Conservation (phyloP, 2,113 vertebrate species). For the Leucopternis melanops region DNA sequence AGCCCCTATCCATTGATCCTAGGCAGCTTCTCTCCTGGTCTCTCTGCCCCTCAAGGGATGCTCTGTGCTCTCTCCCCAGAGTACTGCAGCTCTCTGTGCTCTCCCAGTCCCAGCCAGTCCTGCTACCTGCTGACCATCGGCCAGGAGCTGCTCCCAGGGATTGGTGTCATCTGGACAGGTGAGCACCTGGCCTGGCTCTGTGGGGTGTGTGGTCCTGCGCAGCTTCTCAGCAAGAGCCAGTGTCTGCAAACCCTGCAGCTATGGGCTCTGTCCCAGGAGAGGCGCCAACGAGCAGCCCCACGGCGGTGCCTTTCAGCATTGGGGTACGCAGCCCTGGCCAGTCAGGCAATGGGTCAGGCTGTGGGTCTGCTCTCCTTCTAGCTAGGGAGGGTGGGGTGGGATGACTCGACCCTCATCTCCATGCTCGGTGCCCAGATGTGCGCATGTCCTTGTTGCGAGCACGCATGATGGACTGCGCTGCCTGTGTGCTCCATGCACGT, state of each 20-base stretch:
- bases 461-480: neutral
- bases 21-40: accelerated
- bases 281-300: neutral
- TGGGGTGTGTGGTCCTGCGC: accelerated
- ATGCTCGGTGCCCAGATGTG: accelerated
- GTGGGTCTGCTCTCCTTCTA: neutral
- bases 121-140: conserved; percentile 79
- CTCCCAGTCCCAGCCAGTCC: conserved; percentile 79
- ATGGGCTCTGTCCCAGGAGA: neutral
- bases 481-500: accelerated
- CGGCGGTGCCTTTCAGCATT: accelerated
- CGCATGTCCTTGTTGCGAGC: neutral
- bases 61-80: conserved; percentile 30
- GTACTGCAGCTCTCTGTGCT: conserved; percentile 83
- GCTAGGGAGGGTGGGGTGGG: neutral
- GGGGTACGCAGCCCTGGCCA: neutral
- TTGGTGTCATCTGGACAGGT: conserved; percentile 87
- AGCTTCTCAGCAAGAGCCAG: neutral
- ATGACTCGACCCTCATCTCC: accelerated
- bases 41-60: neutral
- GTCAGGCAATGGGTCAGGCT: neutral
- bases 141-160: conserved; percentile 77
- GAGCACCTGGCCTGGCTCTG: neutral
- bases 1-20: neutral
- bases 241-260: neutral